These are phyloP conservation scores for Papilio demoleus DNA, from an alignment of 2,888 invertebrate genomes.

Conservation along the genomic window DNA sequence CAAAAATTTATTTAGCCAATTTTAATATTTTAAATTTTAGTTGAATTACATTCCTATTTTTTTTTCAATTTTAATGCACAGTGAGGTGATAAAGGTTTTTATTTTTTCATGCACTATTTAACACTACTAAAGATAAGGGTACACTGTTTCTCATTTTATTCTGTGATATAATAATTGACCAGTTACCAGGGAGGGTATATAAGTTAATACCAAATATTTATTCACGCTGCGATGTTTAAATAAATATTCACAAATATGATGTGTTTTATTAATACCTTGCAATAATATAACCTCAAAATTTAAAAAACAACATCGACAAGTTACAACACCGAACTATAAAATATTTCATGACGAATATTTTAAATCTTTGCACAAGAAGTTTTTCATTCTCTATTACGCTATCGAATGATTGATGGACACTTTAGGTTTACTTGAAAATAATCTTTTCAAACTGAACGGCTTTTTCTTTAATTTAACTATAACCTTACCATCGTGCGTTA, in stretches of 20 bases:
- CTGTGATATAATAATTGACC: conserved; percentile 5
- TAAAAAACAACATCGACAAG: background rate
- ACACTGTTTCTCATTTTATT: background rate
- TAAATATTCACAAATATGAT: conserved; percentile 11
- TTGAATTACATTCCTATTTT: background rate
- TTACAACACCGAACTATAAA: background rate
- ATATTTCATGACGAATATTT: background rate
- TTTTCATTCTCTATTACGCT: background rate
- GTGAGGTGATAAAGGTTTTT: background rate
- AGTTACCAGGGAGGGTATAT: background rate
- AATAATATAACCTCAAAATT: conserved; percentile 14
- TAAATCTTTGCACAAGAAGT: background rate
- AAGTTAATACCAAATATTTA: conserved; percentile 1
- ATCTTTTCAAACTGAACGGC: conserved; percentile 29
- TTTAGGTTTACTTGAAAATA: conserved; percentile 30
- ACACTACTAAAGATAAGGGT: too few species aligned
- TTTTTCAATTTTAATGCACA: background rate
- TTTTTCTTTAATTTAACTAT: conserved; percentile 35
- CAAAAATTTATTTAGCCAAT: conserved; percentile 16
- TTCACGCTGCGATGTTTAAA: conserved; percentile 10
- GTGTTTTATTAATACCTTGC: conserved; percentile 16
- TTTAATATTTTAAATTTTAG: background rate
- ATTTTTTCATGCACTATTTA: conserved; percentile 9
- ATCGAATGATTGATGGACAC: background rate
- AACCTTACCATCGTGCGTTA: conserved; percentile 21